These are phyloP conservation scores for Orussus abietinus DNA, from an alignment of 1,140 invertebrate species.

Conservation along the genomic window DNA sequence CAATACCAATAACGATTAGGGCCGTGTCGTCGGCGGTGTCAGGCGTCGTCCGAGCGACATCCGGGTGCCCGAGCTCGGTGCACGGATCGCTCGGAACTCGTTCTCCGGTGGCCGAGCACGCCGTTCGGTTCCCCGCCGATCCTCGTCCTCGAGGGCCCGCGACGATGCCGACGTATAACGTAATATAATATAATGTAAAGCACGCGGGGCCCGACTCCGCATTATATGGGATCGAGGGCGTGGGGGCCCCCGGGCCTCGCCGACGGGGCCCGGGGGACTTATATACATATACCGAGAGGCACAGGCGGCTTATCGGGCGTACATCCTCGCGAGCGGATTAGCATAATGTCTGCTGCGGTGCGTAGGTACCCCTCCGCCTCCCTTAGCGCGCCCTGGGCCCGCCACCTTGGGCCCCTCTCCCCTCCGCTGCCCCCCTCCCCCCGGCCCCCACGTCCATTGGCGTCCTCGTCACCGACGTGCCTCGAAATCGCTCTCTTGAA, in stretches of 20 bases:
- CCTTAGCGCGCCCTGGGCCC: too few species aligned
- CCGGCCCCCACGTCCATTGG: slow-evolving; percentile 1
- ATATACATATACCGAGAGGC: slow-evolving; percentile 26
- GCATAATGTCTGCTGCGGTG: slow-evolving; percentile 53
- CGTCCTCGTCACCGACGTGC: slow-evolving; percentile 12
- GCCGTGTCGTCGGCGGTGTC: too few species aligned
- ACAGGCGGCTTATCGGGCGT: slow-evolving; percentile 48
- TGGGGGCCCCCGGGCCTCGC: slow-evolving; percentile 47
- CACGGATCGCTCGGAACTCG: too few species aligned
- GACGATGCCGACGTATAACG: background rate
- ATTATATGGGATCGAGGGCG: slow-evolving; percentile 46
- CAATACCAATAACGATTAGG: too few species aligned
- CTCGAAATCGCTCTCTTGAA: too few species aligned
- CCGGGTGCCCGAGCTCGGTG: too few species aligned
- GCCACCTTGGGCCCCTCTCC: too few species aligned
- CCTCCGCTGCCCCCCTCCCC: background rate
- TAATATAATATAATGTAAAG: slow-evolving; percentile 23
- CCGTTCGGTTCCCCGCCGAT: too few species aligned
- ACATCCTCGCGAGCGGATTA: slow-evolving; percentile 52
- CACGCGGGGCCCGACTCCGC: slow-evolving; percentile 19
- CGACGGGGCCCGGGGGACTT: slow-evolving; percentile 19
- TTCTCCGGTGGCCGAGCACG: too few species aligned
- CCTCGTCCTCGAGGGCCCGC: too few species aligned
- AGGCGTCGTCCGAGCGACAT: too few species aligned
- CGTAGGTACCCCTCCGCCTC: slow-evolving; percentile 37